A percentile compares a stretch with the other conserved stretches of the same genome.
Conservation (phyloP, 2,888 invertebrate genomes). For the Trachelus troglodyta region DNA sequence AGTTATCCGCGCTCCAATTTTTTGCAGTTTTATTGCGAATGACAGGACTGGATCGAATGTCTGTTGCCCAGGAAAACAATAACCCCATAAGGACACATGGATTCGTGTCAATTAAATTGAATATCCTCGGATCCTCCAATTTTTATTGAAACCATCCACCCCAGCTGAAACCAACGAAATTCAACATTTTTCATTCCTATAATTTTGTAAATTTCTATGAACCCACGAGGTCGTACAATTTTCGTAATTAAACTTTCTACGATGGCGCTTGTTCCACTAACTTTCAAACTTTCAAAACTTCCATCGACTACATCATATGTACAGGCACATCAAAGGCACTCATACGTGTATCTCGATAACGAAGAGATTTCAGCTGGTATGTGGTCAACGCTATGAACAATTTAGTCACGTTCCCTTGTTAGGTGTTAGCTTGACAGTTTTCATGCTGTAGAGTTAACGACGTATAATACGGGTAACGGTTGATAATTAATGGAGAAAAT, state of each 20-base stretch:
- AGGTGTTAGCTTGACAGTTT: background rate
- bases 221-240: background rate
- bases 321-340: background rate
- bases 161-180: too few relatives aligned
- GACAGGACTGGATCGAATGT: background rate
- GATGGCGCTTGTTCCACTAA: background rate
- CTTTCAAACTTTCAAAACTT: background rate
- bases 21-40: background rate
- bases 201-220: background rate
- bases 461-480: background rate
- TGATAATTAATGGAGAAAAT: conserved; percentile 8
- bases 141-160: too few relatives aligned
- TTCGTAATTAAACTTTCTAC: background rate
- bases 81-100: background rate
- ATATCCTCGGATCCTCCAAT: too few relatives aligned
- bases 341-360: background rate
- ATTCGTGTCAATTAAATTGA: background rate
- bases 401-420: background rate
- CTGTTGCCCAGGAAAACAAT: background rate
- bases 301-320: background rate
- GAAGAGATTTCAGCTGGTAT: background rate
- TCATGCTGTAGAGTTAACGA: too few relatives aligned
- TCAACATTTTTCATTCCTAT: background rate
- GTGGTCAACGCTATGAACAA: background rate
- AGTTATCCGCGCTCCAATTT: background rate